Evolutionary conservation across 1,140 invertebrate species (phyloP), one percentile per base, ranked within the genome.

Genomic region (Harpegnathos saltator): DNA sequence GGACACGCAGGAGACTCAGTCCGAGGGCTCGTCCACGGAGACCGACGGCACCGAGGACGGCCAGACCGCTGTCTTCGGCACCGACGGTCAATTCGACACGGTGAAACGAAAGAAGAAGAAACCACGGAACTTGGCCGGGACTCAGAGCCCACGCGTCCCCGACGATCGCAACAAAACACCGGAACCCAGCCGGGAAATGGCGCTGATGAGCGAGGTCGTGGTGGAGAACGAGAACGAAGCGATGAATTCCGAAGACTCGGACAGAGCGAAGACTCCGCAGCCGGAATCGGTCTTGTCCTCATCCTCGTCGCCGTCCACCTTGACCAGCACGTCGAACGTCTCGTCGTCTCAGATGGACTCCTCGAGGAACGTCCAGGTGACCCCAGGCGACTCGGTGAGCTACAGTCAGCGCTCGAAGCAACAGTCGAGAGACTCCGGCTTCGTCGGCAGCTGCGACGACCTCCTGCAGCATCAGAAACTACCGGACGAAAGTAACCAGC

Each of bases 391-490:
- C 17, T 84, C 82, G 3, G 19, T 74, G 4, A 69, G 50, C n/a
- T 82, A 85, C 17, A 59, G 69, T 66, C 86, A 89, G 56, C 87
- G 91, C n/a, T 87, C 92, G 75, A 97, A 97, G 90, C 97, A 97
- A 90, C 97, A 97, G 77, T 98, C 97, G 89, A 94, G 97, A 73
- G 97, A 98, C 92, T 98, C 97, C 85, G 97, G 97, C 3, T 98
- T 98, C 88, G 96, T 98, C 52, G 97, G 97, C 3, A 98, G 97
- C 90, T 98, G 97, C 89, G 97, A 98, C 90, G 97, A 98, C 92
- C 93, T 98, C 52, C 93, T 98, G 7, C 97, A 97, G 90, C 96
- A 96, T 81, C 95, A 95, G 59, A 90, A 92, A 77, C 50, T 89
- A 0, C 56, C 91, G 19, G 89, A 94, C 86, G 80, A 77, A 11